Percentiles rank a stretch among this genome's conserved stretches.
These are phyloP conservation scores for Diarsia dahlii DNA, from an alignment of 2,888 invertebrate genomes.

Conservation along the genomic window DNA sequence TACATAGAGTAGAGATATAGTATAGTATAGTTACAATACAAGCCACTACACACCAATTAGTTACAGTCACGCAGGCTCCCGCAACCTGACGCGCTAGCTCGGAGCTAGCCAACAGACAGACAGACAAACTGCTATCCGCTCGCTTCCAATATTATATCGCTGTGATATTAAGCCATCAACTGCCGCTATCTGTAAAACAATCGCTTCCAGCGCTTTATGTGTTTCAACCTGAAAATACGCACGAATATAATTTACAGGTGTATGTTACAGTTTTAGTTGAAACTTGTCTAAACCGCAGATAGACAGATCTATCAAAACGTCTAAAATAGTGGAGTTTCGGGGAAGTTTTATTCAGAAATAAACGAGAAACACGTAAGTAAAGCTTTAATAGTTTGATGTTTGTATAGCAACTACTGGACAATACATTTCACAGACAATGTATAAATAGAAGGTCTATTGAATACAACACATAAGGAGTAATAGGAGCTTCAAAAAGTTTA, in stretches of 20 bases:
- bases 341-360: slow-evolving; percentile 7
- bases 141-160: too few relatives aligned
- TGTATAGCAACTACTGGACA: neutral
- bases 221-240: slow-evolving; percentile 5
- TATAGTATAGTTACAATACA: too few relatives aligned
- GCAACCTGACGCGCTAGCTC: neutral
- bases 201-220: slow-evolving; percentile 1
- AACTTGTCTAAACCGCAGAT: slow-evolving; percentile 17
- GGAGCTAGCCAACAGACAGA: neutral
- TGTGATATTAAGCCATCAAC: slow-evolving; percentile 9
- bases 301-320: slow-evolving; percentile 16
- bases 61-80: too few relatives aligned
- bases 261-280: slow-evolving; percentile 2
- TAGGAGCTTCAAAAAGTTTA: too few relatives aligned
- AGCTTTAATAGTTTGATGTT: neutral
- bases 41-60: slow-evolving; percentile 1
- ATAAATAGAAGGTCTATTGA: neutral
- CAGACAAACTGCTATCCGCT: too few relatives aligned
- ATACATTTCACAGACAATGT: neutral
- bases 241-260: slow-evolving; percentile 15
- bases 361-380: neutral
- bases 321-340: slow-evolving; percentile 20
- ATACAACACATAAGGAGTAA: neutral
- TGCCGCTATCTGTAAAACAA: slow-evolving; percentile 22
- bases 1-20: too few relatives aligned